Evolutionary conservation across 2,113 vertebrate genomes (phyloP), one percentile per base, ranked within the genome.

Genomic region (Sturnira hondurensis): DNA sequence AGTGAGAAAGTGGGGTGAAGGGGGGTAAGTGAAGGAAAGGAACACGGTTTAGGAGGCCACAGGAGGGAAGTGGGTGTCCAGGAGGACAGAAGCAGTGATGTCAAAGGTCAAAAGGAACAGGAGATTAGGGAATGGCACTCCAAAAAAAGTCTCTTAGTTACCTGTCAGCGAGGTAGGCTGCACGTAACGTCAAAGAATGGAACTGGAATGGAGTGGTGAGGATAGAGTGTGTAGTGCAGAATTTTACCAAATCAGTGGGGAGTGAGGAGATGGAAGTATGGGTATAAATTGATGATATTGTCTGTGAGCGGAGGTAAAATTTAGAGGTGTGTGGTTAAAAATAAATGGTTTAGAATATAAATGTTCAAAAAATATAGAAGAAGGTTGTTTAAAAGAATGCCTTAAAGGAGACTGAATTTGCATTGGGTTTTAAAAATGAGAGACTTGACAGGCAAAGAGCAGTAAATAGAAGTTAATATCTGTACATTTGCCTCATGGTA

Each of bases 281-380:
- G 36, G 24, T 16, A 11, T 12, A 28, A 70, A 67, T 24, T 2
- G 10, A 74, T 50, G 26, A 68, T 93, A 86, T 73, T 47, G n/a
- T 87, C 81, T 70, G 17, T 76, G 56, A 65, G 77, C 17, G 20
- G 22, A 93, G 63, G 68, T 6, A 19, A 83, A 65, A 83, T 86
- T 45, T 83, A 89, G 70, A 94, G 76, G 47, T 41, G 9, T 92
- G n/a, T 83, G 36, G 47, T 94, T 94, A 84, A 92, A 92, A 92
- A 82, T 88, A 73, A 83, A 50, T 77, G 28, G 33, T 13, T 83
- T 17, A 9, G 15, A 52, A 81, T 10, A 26, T 12, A 84, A 92
- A 74, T 17, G 28, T n/a, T 95, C 13, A 3, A 61, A 28, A 38
- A 68, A 89, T 47, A 77, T 22, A 61, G 73, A 56, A 41, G 56